Base-by-base conservation (phyloP, 1,140 invertebrate species). In the Temnothorax longispinosus region DNA sequence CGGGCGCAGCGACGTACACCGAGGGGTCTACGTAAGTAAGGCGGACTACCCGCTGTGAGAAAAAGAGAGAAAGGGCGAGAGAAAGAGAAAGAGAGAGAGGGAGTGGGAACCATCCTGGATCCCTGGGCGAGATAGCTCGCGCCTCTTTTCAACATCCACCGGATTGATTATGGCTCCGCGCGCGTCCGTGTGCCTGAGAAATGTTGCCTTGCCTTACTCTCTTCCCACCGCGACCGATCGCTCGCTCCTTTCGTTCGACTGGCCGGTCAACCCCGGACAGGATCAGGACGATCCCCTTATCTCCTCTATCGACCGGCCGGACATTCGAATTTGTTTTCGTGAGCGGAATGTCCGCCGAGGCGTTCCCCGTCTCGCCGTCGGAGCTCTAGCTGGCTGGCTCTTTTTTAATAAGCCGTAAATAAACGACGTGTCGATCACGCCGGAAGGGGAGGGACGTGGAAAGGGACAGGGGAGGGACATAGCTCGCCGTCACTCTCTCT, bases 111-210 rank as follows among this genome's bases (percentile, higher is more conserved):
- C 82, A 52, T 89, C 58, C 82, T 74, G 90, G 90, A 91, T 91
- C 90, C 76, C 64, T 64, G 77, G 89, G 85, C 80, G 90, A 91
- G 90, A 91, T 91, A 91, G 89, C 89, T 91, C 89, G 90, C 89
- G 90, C 90, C 87, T 91, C 90, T 91, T 91, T 91, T 90, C 90
- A 91, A 91, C 90, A 90, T 91, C 90, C 85, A 85, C 64, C 87
- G 89, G 90, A 91, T 91, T 90, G 90, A 91, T 91, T 90, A 89
- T 91, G 89, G 90, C 75, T 78, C 58, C 65, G 72, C 38, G 65
- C 72, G 85, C 81, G 88, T 76, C 86, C 65, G 76, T 67, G 58
- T 78, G 82, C 56, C 89, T 91, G 90, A 90, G 89, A 91, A 91
- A 90, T 86, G 81, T 86, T 86, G 75, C 72, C 67, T 75, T 41